Evolutionary conservation across 1,140 invertebrate species (phyloP).

Genomic region (Temnothorax curvispinosus): DNA sequence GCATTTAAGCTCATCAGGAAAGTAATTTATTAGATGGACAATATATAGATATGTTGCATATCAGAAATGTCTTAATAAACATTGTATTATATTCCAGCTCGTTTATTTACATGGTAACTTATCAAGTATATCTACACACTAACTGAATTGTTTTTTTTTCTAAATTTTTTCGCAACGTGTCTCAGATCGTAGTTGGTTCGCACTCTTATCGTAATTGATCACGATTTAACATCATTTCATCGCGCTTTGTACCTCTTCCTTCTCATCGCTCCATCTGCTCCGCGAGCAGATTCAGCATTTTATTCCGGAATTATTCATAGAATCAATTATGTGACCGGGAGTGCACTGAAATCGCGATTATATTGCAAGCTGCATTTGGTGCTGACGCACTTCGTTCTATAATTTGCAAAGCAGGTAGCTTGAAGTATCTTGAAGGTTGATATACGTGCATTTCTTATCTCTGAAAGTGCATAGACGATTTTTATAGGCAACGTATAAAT

Average conservation of each 20-base stretch:
- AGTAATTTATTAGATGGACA: not conserved
- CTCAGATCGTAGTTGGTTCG: not conserved
- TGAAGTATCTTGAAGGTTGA: not conserved
- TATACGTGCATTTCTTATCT: slow-evolving; percentile 1
- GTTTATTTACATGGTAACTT: not conserved
- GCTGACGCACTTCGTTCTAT: slow-evolving; percentile 47
- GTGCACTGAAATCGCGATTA: slow-evolving; percentile 61
- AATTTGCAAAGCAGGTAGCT: slow-evolving; percentile 58
- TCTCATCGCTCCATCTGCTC: not conserved
- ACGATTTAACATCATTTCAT: not conserved
- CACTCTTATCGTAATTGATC: slow-evolving; percentile 18
- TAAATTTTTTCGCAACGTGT: not conserved
- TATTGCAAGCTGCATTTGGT: slow-evolving; percentile 20
- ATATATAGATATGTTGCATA: not conserved
- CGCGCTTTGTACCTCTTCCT: not conserved
- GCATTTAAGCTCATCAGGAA: not conserved
- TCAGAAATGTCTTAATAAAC: not conserved
- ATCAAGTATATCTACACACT: not conserved
- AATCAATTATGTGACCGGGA: slow-evolving; percentile 59
- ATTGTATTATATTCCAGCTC: not conserved
- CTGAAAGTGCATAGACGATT: not conserved
- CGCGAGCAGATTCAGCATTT: slow-evolving; percentile 4
- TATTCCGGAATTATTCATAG: slow-evolving; percentile 61
- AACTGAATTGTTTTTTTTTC: not conserved
- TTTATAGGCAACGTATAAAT: not conserved